These are phyloP conservation scores for Drosophila malerkotliana DNA, from an alignment of 1,140 invertebrate species.

Conservation along the genomic window DNA sequence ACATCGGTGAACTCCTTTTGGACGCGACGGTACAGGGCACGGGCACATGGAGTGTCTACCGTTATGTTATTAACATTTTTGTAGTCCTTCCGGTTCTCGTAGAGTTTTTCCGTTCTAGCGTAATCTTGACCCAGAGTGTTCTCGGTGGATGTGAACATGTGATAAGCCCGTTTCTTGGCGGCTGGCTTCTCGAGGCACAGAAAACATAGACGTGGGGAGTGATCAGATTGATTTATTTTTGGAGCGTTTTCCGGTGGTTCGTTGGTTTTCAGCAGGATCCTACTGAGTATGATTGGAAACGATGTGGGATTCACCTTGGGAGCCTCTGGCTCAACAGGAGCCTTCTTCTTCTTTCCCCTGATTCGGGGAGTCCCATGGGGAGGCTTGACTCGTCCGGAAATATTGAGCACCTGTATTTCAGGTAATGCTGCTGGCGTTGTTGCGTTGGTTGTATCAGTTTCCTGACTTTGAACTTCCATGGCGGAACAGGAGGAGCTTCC, in stretches of 20 bases:
- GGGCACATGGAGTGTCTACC: constrained; percentile 16
- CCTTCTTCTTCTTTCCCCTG: constrained; percentile 28
- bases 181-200: constrained; percentile 34
- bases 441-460: not conserved
- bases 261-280: constrained; percentile 23
- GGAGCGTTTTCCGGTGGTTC: not conserved
- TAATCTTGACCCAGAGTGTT: constrained; percentile 14
- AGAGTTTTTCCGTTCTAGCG: not conserved
- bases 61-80: constrained; percentile 24
- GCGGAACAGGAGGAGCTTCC: not conserved
- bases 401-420: constrained; percentile 11
- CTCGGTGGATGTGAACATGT: constrained; percentile 27
- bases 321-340: not conserved
- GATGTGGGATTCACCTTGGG: constrained; percentile 10
- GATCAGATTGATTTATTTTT: not conserved
- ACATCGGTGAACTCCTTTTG: constrained; percentile 18
- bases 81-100: constrained; percentile 32
- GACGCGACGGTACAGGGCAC: constrained; percentile 17
- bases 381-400: constrained; percentile 11
- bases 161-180: constrained; percentile 18
- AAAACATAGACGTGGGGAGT: constrained; percentile 19
- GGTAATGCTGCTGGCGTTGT: not conserved
- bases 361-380: not conserved
- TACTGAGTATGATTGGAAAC: constrained; percentile 32
- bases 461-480: constrained; percentile 4